These are phyloP conservation scores for Elaphurus davidianus DNA, from an alignment of 2,113 vertebrate species.

Conservation along the genomic window DNA sequence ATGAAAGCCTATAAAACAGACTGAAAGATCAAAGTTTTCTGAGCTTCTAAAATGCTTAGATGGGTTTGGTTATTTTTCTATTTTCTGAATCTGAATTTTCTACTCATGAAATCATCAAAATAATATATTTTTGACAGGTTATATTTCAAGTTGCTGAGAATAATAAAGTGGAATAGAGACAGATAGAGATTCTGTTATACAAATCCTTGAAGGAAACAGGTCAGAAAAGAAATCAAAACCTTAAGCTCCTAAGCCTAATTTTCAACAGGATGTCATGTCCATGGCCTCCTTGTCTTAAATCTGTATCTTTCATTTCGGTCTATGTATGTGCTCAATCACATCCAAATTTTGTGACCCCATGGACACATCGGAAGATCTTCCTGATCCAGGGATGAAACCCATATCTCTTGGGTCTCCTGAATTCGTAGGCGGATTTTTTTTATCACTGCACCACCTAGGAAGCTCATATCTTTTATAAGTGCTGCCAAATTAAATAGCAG, in stretches of 20 bases:
- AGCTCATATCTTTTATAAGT: background rate
- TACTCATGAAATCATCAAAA: background rate
- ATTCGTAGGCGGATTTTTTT: background rate
- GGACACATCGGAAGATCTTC: background rate
- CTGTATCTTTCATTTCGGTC: background rate
- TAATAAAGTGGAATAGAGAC: background rate
- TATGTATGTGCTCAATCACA: background rate
- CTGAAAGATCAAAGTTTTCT: background rate
- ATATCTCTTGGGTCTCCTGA: background rate
- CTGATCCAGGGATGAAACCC: background rate
- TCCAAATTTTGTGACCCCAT: background rate
- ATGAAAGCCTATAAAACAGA: background rate
- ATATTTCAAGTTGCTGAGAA: background rate
- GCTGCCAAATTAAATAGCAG: background rate
- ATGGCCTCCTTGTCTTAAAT: background rate
- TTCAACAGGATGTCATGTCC: background rate
- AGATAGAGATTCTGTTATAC: background rate
- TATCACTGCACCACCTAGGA: background rate
- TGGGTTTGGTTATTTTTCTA: background rate
- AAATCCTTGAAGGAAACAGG: background rate
- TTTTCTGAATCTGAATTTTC: background rate
- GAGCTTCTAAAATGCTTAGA: background rate
- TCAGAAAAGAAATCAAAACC: background rate
- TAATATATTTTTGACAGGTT: constrained; percentile 24
- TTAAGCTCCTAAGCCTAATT: background rate